Evolutionary conservation across 2,888 invertebrate genomes (phyloP).

Genomic region (Zelleria hepariella): DNA sequence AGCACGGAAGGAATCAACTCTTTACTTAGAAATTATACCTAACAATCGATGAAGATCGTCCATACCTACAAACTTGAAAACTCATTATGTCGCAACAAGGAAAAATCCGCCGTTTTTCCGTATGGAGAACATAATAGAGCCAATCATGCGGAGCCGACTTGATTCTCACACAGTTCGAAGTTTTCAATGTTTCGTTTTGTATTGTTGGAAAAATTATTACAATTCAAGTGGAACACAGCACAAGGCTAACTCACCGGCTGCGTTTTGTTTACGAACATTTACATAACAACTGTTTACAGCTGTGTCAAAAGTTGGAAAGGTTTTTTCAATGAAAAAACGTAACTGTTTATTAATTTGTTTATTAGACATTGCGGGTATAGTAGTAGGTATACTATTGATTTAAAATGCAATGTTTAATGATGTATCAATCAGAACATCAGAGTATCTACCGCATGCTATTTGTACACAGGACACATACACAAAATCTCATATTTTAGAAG

Average conservation of each 20-base stretch:
- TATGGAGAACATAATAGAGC: not conserved
- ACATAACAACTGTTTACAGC: not conserved
- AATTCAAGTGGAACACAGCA: not conserved
- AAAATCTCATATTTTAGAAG: constrained; percentile 4
- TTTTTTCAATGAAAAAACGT: not conserved
- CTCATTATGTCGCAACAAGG: not conserved
- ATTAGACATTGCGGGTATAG: constrained; percentile 61
- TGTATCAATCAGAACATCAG: constrained; percentile 46
- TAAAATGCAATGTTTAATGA: constrained; percentile 52
- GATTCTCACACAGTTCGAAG: not conserved
- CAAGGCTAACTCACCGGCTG: not conserved
- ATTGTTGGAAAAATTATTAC: not conserved
- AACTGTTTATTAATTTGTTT: constrained; percentile 48
- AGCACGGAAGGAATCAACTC: not conserved
- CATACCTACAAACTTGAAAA: too few relatives aligned
- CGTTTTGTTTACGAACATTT: not conserved
- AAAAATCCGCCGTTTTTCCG: not conserved
- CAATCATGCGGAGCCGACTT: not conserved
- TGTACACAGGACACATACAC: constrained; percentile 50
- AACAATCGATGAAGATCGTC: not conserved
- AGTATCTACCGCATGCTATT: constrained; percentile 44
- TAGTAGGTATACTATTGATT: constrained; percentile 42
- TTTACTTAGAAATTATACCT: not conserved
- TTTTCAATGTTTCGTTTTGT: not conserved
- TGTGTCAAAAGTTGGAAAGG: not conserved